Conservation (phyloP, 1,140 invertebrate species). For the Vanessa atalanta region DNA sequence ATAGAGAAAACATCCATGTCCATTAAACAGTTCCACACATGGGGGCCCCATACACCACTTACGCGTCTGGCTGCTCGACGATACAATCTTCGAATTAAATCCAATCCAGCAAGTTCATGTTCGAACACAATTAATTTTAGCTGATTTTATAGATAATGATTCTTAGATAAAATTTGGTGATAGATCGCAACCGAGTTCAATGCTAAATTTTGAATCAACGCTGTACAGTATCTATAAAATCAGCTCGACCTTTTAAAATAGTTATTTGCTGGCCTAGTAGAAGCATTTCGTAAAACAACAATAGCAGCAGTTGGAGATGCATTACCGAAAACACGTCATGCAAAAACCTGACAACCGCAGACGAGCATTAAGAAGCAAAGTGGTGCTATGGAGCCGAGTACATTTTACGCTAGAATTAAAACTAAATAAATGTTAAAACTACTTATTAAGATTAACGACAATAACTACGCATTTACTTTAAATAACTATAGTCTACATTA, state of each 20-base stretch:
- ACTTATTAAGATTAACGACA: constrained; percentile 20
- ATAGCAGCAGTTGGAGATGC: constrained; percentile 34
- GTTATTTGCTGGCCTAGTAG: constrained; percentile 32
- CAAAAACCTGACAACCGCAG: constrained; percentile 52
- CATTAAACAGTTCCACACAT: constrained; percentile 65
- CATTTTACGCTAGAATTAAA: constrained; percentile 41
- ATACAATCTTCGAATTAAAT: constrained; percentile 39
- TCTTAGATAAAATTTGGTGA: neutral
- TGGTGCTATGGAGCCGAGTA: constrained; percentile 75
- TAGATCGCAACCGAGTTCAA: neutral
- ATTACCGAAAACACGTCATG: constrained; percentile 46
- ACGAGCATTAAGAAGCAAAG: constrained; percentile 72
- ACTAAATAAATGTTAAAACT: constrained; percentile 37
- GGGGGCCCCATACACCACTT: constrained; percentile 74
- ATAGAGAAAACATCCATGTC: constrained; percentile 75
- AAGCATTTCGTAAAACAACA: constrained; percentile 34
- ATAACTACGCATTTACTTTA: neutral
- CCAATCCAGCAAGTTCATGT: constrained; percentile 36
- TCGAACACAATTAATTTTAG: constrained; percentile 2
- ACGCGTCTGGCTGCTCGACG: constrained; percentile 73
- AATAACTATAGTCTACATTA: no score
- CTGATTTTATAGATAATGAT: constrained; percentile 32
- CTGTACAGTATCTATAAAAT: constrained; percentile 24
- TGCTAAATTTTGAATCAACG: neutral
- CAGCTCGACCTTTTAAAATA: constrained; percentile 21